A percentile compares a stretch with the other conserved stretches of the same genome.
These are phyloP conservation scores for Crambe crambe DNA, from an alignment of 37 sponge, comb jelly and placozoan species.

Conservation along the genomic window DNA sequence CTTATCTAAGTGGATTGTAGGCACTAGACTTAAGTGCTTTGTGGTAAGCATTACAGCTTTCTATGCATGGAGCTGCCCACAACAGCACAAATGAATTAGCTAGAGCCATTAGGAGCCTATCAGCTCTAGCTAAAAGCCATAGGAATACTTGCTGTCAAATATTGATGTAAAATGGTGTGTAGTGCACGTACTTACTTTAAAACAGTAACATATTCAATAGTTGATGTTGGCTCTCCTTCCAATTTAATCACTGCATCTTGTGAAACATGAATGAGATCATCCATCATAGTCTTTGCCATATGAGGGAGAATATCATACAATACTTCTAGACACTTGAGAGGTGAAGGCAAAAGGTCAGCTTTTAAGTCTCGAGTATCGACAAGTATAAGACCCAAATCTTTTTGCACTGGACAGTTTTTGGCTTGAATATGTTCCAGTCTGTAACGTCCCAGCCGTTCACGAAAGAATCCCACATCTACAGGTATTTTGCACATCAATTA, in stretches of 20 bases:
- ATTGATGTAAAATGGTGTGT: too few species aligned
- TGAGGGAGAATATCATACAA: conserved; percentile 84
- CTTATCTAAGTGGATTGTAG: too few species aligned
- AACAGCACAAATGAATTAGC: too few species aligned
- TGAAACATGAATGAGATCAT: conserved; percentile 73
- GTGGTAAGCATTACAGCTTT: too few species aligned
- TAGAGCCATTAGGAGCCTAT: too few species aligned
- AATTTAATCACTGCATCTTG: conserved; percentile 88
- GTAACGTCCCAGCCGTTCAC: conserved; percentile 78
- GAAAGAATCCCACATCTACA: conserved; percentile 90
- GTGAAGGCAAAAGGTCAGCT: conserved; percentile 85
- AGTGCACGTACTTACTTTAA: conserved; percentile 83
- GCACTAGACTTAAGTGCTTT: too few species aligned
- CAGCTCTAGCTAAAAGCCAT: too few species aligned
- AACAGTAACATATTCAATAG: conserved; percentile 88
- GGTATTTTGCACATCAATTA: not conserved
- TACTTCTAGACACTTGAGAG: conserved; percentile 88
- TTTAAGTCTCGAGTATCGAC: conserved; percentile 83
- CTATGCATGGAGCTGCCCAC: too few species aligned
- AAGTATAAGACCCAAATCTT: conserved; percentile 82
- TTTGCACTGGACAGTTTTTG: conserved; percentile 68
- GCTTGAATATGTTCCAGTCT: conserved; percentile 83
- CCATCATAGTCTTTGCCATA: conserved; percentile 81
- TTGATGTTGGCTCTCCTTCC: conserved; percentile 82
- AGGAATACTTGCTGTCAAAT: too few species aligned